Conservation (phyloP, 2,797 vertebrate genomes). For the Cossypha heuglini region DNA sequence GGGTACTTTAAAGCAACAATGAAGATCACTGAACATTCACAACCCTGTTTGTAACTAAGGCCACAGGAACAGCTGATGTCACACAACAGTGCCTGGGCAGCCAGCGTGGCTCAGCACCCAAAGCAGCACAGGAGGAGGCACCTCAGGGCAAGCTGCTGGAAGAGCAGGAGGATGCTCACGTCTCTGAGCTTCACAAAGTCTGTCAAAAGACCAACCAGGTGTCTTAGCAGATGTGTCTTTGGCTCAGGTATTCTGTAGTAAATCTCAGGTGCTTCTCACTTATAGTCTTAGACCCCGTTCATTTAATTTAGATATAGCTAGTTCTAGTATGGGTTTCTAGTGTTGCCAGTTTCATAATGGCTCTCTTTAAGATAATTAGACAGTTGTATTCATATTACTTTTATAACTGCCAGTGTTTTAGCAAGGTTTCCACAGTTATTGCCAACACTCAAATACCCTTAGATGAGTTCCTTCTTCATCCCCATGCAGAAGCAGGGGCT, state of each 20-base stretch:
- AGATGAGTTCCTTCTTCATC: background rate
- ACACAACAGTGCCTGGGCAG: rapidly evolving
- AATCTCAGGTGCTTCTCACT: background rate
- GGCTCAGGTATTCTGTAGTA: background rate
- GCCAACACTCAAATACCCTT: background rate
- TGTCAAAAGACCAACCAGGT: background rate
- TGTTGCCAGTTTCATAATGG: background rate
- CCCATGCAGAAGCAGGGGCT: background rate
- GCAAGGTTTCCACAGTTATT: background rate
- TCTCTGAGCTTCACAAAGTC: background rate
- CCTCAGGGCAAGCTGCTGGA: background rate
- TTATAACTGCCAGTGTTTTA: background rate
- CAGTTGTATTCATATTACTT: background rate
- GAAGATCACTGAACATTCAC: background rate
- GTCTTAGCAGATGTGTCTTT: background rate
- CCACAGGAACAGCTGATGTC: background rate
- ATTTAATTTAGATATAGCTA: background rate
- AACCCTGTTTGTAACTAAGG: background rate
- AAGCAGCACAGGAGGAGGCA: background rate
- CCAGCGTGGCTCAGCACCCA: rapidly evolving
- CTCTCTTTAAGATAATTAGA: background rate
- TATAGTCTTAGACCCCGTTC: background rate
- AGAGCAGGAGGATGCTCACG: background rate
- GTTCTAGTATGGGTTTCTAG: background rate
- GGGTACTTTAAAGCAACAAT: background rate